phyloP scores from a whole-genome alignment of 2,797 vertebrate species.

The Aselliscus stoliczkanus region DNA sequence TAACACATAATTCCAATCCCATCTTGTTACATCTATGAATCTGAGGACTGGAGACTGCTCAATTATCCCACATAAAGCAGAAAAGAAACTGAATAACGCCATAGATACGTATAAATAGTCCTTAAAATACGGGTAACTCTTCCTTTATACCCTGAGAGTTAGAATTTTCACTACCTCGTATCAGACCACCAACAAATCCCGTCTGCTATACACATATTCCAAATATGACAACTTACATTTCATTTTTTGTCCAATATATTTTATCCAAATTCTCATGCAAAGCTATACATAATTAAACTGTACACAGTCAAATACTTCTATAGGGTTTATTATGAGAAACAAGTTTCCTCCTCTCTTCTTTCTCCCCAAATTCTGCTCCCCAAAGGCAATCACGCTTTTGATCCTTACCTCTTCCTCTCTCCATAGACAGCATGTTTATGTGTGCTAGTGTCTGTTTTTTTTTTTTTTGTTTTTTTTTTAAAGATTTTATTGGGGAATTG shows the following conservation, averaged over 20 bases:
- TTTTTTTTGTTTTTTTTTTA: too few relatives aligned
- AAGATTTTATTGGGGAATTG: too few relatives aligned
- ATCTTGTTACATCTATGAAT: slow-evolving; percentile 1
- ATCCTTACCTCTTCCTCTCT: neutral
- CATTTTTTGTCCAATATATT: neutral
- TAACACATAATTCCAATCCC: neutral
- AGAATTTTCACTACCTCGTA: neutral
- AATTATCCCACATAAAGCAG: neutral
- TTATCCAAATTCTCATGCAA: neutral
- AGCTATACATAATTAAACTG: neutral
- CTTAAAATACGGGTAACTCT: neutral
- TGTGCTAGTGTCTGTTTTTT: neutral
- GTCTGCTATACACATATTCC: neutral
- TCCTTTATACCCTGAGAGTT: neutral
- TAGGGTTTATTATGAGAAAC: neutral
- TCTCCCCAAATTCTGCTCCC: neutral
- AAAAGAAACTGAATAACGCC: neutral
- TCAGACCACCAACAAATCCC: neutral
- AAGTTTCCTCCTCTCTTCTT: neutral
- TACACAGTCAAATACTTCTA: neutral
- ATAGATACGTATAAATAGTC: neutral
- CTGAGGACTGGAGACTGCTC: neutral
- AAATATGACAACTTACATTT: neutral
- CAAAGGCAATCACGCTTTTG: neutral
- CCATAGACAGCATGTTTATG: neutral